Percentiles rank a stretch among this genome's conserved stretches.
Conservation (phyloP, 2,888 invertebrate genomes). For the Ornithoptera alexandrae region DNA sequence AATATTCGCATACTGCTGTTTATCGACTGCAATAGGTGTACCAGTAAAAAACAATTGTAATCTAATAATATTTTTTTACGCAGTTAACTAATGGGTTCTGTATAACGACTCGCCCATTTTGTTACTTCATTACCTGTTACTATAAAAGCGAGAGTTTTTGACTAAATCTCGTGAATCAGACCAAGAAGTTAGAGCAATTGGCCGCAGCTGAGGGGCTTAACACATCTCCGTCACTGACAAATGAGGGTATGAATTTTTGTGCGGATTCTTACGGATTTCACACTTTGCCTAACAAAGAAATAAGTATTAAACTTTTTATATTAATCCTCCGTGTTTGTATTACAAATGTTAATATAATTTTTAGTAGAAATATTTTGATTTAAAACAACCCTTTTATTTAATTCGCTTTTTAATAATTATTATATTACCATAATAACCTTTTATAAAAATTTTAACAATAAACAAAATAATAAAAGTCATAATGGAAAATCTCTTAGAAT, state of each 20-base stretch:
- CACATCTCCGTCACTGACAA: constrained; percentile 62
- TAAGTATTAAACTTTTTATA: neutral
- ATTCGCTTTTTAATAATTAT: too few species aligned
- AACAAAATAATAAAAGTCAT: too few species aligned
- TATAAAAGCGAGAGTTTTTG: constrained; percentile 9
- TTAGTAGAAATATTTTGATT: neutral
- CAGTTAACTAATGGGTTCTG: too few species aligned
- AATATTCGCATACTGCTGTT: too few species aligned
- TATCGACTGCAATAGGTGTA: too few species aligned
- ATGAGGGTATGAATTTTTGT: constrained; percentile 51
- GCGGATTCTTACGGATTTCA: constrained; percentile 51
- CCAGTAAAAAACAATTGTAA: too few species aligned
- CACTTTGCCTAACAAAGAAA: constrained; percentile 33
- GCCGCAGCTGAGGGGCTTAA: constrained; percentile 60
- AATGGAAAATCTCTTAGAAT: too few species aligned
- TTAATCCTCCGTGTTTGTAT: neutral
- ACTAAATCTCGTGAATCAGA: constrained; percentile 22
- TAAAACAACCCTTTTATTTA: too few species aligned
- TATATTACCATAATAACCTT: too few species aligned
- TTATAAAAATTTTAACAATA: too few species aligned
- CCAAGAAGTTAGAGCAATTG: constrained; percentile 54
- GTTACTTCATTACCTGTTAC: neutral
- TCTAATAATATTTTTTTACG: too few species aligned
- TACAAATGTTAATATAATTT: neutral
- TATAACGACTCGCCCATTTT: too few species aligned